Base-by-base conservation (phyloP, 1,140 invertebrate species). In the Limonius californicus region DNA sequence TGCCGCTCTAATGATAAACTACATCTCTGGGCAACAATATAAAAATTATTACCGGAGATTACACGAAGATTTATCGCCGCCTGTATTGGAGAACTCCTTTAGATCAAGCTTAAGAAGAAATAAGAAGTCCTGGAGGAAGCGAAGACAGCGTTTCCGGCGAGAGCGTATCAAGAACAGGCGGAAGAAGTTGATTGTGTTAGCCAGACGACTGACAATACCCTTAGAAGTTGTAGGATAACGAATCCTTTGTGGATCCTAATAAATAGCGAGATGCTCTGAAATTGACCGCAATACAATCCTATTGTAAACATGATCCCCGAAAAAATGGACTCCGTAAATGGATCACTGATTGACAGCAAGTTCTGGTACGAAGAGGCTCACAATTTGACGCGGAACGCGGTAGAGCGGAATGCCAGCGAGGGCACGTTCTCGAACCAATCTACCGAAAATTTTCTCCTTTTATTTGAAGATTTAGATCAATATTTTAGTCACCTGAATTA, bases 381-480 rank as follows among this genome's bases (percentile, higher is more conserved):
- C 20, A 72, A 72, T 65, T 14, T 30, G 6, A 69, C 69, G 0
- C 32, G 32, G 21, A 64, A 59, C 30, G 43, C 32, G n/a, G 53
- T 55, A 8, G 58, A 58, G 7, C 56, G 59, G 21, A 42, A 19
- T 16, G 19, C 39, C 0, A 47, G 59, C 9, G 57, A 65, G 14
- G 54, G 60, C 15, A 14, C 20, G 7, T 18, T 50, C 2, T 18
- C 19, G 20, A 64, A 68, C 54, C 66, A 66, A 57, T 63, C 69
- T 21, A 30, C 65, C 0, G 70, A 71, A 14, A 67, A 69, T 57
- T 73, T 72, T 42, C 65, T 74, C 63, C 61, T 76, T 12, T 43
- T 71, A 18, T 71, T 71, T 56, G 70, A 75, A 59, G 74, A 76
- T 56, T 71, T 76, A 39, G 74, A 75, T 66, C 73, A 76, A 57